A percentile compares a stretch with the other conserved stretches of the same genome.
Conservation (phyloP, 1,140 invertebrate species). For the Heliconius himera region DNA sequence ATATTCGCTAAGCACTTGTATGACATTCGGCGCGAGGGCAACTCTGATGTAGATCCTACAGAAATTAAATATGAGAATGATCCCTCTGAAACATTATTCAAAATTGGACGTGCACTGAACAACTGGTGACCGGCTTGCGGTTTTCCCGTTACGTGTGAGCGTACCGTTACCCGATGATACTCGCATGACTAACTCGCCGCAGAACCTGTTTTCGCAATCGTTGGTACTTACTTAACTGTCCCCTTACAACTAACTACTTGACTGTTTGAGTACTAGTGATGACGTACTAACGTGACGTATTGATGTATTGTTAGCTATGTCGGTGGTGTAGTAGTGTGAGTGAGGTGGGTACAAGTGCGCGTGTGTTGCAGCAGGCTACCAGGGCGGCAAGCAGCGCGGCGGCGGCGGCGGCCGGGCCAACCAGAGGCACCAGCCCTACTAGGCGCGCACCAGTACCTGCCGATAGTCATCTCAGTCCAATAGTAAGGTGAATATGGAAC, state of each 20-base stretch:
- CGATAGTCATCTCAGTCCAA: slow-evolving; percentile 78
- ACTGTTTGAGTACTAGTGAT: too few species aligned
- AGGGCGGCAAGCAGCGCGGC: slow-evolving; percentile 85
- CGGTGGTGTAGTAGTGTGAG: background rate
- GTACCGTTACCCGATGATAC: slow-evolving; percentile 32
- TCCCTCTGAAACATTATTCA: slow-evolving; percentile 12
- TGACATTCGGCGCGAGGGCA: background rate
- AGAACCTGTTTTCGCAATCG: slow-evolving; percentile 19
- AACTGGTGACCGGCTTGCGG: slow-evolving; percentile 7
- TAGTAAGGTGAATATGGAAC: slow-evolving; percentile 60
- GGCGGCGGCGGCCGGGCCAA: slow-evolving; percentile 85
- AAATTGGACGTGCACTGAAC: background rate
- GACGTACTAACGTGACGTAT: too few species aligned
- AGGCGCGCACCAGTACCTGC: slow-evolving; percentile 75
- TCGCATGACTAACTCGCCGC: slow-evolving; percentile 31
- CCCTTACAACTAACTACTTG: too few species aligned
- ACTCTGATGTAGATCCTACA: background rate
- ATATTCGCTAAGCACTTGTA: background rate
- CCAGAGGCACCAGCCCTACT: slow-evolving; percentile 91
- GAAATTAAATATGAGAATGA: background rate
- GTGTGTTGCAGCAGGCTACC: slow-evolving; percentile 80
- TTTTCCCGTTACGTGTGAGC: slow-evolving; percentile 36
- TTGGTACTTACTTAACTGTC: background rate
- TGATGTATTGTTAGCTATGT: background rate
- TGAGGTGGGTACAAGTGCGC: background rate